phyloP scores from a whole-genome alignment of 1,140 invertebrate species.

The Drosophila bocqueti region DNA sequence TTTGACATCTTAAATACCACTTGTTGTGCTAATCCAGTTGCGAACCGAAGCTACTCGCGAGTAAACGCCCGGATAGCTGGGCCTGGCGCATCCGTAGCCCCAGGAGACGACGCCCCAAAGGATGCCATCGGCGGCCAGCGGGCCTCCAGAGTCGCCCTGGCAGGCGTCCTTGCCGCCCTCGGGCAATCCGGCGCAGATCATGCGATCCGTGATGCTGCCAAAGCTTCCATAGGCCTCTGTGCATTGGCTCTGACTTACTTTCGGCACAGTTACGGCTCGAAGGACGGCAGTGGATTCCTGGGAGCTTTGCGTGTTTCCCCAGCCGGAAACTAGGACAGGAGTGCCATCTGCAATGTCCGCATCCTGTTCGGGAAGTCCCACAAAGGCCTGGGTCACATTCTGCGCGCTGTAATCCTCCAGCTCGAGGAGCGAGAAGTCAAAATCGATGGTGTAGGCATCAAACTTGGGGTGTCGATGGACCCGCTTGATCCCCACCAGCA shows the following conservation, averaged over 20 bases:
- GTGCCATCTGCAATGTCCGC: conserved; percentile 63
- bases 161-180: conserved; percentile 90
- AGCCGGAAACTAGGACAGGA: conserved; percentile 83
- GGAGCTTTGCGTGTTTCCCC: conserved; percentile 82
- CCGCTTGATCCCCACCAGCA: conserved; percentile 57
- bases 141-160: conserved; percentile 87
- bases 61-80: conserved; percentile 86
- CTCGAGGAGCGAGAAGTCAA: conserved; percentile 77
- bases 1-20: conserved; percentile 39
- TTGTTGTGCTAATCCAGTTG: conserved; percentile 84
- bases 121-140: conserved; percentile 68
- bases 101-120: conserved; percentile 88
- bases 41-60: conserved; percentile 85
- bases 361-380: conserved; percentile 55
- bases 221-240: conserved; percentile 61
- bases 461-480: conserved; percentile 80
- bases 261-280: conserved; percentile 85
- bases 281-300: conserved; percentile 62
- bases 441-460: conserved; percentile 69
- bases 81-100: conserved; percentile 86
- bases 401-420: conserved; percentile 47
- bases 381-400: conserved; percentile 45
- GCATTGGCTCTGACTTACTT: conserved; percentile 77
- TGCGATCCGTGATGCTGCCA: conserved; percentile 86
- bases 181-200: conserved; percentile 89